A percentile compares a stretch with the other conserved stretches of the same genome.
Conservation (phyloP, 2,888 invertebrate genomes). For the Diloba caeruleocephala region DNA sequence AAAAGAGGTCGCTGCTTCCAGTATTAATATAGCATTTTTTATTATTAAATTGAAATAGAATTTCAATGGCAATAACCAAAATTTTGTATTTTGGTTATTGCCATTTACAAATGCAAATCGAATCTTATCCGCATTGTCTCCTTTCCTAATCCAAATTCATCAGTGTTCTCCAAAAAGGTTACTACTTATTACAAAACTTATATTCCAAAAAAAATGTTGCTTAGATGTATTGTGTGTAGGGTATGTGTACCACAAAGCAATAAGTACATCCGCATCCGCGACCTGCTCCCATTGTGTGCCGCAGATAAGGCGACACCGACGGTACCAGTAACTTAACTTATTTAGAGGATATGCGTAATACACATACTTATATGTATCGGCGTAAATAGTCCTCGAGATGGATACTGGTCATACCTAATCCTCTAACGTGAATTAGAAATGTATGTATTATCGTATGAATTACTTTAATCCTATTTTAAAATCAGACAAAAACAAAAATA, state of each 20-base stretch:
- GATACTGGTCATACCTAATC: constrained; percentile 1
- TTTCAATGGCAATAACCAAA: too few relatives aligned
- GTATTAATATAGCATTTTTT: too few relatives aligned
- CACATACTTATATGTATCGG: constrained; percentile 12
- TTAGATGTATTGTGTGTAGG: constrained; percentile 34
- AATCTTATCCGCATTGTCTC: too few relatives aligned
- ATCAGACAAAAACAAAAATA: constrained; percentile 2
- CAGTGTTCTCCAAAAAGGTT: too few relatives aligned
- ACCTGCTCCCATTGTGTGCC: constrained; percentile 43
- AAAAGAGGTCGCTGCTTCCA: too few relatives aligned
- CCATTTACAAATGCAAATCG: too few relatives aligned
- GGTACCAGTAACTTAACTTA: constrained; percentile 34
- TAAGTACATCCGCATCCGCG: constrained; percentile 62
- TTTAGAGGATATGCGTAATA: constrained; percentile 27
- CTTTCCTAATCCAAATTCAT: too few relatives aligned
- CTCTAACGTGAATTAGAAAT: too few relatives aligned
- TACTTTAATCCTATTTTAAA: constrained; percentile 4
- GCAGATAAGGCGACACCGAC: constrained; percentile 48
- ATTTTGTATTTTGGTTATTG: too few relatives aligned
- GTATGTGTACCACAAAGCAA: constrained; percentile 55
- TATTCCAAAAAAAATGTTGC: constrained; percentile 16
- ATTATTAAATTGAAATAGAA: too few relatives aligned
- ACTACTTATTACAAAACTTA: not conserved
- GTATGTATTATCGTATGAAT: too few relatives aligned
- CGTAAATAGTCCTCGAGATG: too few relatives aligned